Conservation (phyloP, 2,113 vertebrate genomes). For the Herpailurus yagouaroundi region DNA sequence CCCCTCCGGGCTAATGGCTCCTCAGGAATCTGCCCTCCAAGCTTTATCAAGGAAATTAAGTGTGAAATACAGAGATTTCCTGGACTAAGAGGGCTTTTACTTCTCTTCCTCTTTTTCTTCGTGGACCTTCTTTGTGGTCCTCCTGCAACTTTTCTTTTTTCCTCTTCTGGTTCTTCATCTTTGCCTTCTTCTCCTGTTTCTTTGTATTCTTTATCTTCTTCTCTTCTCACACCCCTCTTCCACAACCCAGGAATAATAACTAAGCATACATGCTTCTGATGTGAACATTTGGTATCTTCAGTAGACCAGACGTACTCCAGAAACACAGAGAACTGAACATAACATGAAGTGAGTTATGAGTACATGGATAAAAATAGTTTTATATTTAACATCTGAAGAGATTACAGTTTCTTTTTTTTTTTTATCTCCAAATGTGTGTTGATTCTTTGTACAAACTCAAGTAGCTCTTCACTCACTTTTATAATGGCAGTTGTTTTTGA, state of each 20-base stretch:
- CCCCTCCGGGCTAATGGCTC: conserved; percentile 4
- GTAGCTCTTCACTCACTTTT: background rate
- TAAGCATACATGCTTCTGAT: background rate
- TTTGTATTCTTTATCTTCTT: background rate
- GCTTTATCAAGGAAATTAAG: background rate
- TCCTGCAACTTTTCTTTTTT: background rate
- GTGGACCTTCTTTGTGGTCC: background rate
- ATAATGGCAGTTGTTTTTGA: background rate
- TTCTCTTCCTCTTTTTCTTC: background rate
- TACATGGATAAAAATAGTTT: conserved; percentile 14
- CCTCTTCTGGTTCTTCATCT: background rate
- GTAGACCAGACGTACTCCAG: background rate
- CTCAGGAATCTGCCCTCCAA: background rate
- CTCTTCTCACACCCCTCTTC: background rate
- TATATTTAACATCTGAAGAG: background rate
- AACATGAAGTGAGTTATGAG: background rate
- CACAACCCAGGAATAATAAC: background rate
- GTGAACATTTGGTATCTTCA: conserved; percentile 19
- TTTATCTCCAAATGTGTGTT: background rate
- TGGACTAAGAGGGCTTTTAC: background rate
- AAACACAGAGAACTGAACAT: background rate
- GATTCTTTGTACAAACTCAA: conserved; percentile 26
- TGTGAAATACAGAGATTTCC: background rate
- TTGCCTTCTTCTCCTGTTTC: background rate
- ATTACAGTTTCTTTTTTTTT: background rate